phyloP scores from a whole-genome alignment of 2,888 invertebrate species.

The Aethes cnicana region DNA sequence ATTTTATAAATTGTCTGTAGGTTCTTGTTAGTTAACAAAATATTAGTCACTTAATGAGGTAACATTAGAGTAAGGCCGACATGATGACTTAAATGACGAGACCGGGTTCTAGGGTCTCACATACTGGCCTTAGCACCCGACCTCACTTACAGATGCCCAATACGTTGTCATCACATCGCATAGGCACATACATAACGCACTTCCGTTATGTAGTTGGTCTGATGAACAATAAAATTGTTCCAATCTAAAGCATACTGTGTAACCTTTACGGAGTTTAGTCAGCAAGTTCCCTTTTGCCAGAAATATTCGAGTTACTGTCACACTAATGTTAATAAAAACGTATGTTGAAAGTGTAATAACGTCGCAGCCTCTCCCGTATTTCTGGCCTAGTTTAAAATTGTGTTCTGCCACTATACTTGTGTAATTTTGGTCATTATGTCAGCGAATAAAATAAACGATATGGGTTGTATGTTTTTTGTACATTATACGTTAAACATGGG shows the following conservation, averaged over 20 bases:
- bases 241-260: too few relatives aligned
- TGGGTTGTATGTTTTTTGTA: slow-evolving; percentile 67
- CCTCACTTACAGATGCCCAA: too few relatives aligned
- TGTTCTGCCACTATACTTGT: slow-evolving; percentile 3
- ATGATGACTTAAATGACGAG: slow-evolving; percentile 47
- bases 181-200: too few relatives aligned
- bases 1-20: slow-evolving; percentile 55
- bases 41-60: slow-evolving; percentile 56
- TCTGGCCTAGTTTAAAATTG: background rate
- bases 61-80: slow-evolving; percentile 49
- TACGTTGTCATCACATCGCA: too few relatives aligned
- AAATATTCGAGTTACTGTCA: too few relatives aligned
- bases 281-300: too few relatives aligned
- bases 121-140: slow-evolving; percentile 4
- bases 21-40: slow-evolving; percentile 58
- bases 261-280: too few relatives aligned
- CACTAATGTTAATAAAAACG: too few relatives aligned
- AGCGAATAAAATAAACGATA: slow-evolving; percentile 49
- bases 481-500: slow-evolving; percentile 71
- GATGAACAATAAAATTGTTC: too few relatives aligned
- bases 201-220: too few relatives aligned
- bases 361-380: background rate
- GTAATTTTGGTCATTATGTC: slow-evolving; percentile 52
- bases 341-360: too few relatives aligned
- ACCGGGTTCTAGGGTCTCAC: background rate